Conservation (phyloP, 2,888 invertebrate genomes). For the Phymatocera aterrima region DNA sequence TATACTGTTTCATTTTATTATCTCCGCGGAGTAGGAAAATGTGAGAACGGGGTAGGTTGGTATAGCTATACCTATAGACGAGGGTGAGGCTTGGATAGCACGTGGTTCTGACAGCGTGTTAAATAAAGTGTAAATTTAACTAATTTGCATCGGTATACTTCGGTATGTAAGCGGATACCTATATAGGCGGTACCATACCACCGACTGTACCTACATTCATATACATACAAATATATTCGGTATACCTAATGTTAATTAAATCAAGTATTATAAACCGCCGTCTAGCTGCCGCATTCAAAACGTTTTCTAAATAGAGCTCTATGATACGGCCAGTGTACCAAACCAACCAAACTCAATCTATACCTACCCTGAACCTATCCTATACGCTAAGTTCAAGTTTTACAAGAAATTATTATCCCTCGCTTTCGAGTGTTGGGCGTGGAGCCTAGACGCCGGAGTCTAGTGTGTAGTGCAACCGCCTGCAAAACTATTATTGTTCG, state of each 20-base stretch:
- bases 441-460: too few relatives aligned
- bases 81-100: background rate
- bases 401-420: constrained; percentile 15
- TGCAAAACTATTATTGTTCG: background rate
- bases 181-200: too few relatives aligned
- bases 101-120: constrained; percentile 40
- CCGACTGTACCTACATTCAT: too few relatives aligned
- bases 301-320: constrained; percentile 1
- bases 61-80: too few relatives aligned
- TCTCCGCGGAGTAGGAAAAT: too few relatives aligned
- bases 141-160: constrained; percentile 36
- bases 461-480: background rate
- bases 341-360: background rate
- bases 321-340: background rate
- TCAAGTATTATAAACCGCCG: constrained; percentile 38
- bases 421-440: too few relatives aligned
- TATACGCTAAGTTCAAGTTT: background rate
- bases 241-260: constrained; percentile 42
- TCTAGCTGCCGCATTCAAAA: constrained; percentile 21
- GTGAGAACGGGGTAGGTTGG: background rate
- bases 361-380: background rate
- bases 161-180: too few relatives aligned
- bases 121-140: constrained; percentile 37
- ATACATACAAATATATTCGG: too few relatives aligned
- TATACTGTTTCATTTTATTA: too few relatives aligned